Evolutionary conservation across 2,888 invertebrate genomes (phyloP), one percentile per base, ranked within the genome.

Genomic region (Embidobia sp.): DNA sequence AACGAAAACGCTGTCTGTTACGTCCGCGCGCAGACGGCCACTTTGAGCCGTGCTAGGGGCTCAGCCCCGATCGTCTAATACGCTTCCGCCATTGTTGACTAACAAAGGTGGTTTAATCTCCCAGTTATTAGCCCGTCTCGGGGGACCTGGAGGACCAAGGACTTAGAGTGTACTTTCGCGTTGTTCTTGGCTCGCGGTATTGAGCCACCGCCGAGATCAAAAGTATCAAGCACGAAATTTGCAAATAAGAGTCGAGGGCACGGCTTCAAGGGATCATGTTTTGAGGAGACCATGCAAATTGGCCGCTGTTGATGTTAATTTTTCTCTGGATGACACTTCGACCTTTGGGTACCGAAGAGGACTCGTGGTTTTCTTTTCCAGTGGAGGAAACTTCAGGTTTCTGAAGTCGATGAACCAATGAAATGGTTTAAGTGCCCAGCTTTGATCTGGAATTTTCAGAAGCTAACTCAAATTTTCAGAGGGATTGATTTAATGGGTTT

Each of bases 31-130:
- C 48, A 31, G 29, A 57, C 49, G 57, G 31, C 59, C 69, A 69
- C 69, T 69, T 69, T 31, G 26, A 31, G 49, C 11, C 42, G 8
- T 27, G 35, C 18, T 22, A 29, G 15, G 22, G 18, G 16, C 26
- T 15, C 35, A n/a, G n/a, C 22, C 40, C n/a, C 66, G 51, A 74
- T 46, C 59, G 61, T 53, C 46, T 67, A 66, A 67, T 66, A 29
- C 48, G 67, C 61, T 46, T 26, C 61, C 67, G 61, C 61, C 33
- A 31, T 53, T 61, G 66, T 67, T 74, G 53, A 67, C 61, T 48
- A 61, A 75, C 67, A 67, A 75, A 75, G 74, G 67, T 61, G 61
- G 61, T 61, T 67, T 55, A 75, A 67, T 75, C 61, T 75, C 16
- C 53, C 55, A 59, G 74, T 75, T 75, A 75, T 75, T 75, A 75